Evolutionary conservation across 2,797 vertebrate genomes (phyloP).

Genomic region (Picus viridis): DNA sequence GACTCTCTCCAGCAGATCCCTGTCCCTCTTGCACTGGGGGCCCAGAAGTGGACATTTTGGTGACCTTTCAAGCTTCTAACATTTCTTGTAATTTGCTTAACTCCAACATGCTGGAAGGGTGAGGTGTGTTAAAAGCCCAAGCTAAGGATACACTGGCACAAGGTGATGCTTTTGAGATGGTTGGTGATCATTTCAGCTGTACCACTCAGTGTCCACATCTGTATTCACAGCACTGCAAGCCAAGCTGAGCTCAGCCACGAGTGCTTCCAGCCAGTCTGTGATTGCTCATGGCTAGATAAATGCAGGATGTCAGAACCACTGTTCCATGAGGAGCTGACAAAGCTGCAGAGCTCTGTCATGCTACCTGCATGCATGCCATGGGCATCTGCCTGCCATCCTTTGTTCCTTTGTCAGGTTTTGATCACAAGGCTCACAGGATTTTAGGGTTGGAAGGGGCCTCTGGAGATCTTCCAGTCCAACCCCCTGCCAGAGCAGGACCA

Average conservation of each 20-base stretch:
- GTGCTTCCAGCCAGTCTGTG: neutral
- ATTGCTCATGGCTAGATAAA: neutral
- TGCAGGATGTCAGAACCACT: neutral
- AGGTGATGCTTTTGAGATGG: neutral
- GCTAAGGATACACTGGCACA: neutral
- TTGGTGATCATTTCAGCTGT: neutral
- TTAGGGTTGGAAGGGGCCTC: too few species aligned
- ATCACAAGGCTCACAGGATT: too few species aligned
- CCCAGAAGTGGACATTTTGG: too few species aligned
- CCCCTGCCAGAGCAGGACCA: too few species aligned
- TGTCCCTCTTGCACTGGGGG: too few species aligned
- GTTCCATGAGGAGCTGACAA: neutral
- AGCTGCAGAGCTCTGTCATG: neutral
- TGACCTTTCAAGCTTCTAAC: neutral
- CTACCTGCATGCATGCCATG: neutral
- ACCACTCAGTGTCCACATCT: fast-evolving
- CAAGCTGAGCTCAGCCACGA: neutral
- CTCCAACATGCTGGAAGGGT: neutral
- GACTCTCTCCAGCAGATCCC: too few species aligned
- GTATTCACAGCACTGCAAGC: neutral
- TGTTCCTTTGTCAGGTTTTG: neutral
- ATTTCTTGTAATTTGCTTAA: neutral
- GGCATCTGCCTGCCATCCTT: neutral
- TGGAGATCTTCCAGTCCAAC: too few species aligned
- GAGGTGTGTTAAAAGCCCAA: neutral